Evolutionary conservation across 37 sponge, comb jelly and placozoan genomes (phyloP), one percentile per base, ranked within the genome.

Genomic region (Haliclona indistincta): DNA sequence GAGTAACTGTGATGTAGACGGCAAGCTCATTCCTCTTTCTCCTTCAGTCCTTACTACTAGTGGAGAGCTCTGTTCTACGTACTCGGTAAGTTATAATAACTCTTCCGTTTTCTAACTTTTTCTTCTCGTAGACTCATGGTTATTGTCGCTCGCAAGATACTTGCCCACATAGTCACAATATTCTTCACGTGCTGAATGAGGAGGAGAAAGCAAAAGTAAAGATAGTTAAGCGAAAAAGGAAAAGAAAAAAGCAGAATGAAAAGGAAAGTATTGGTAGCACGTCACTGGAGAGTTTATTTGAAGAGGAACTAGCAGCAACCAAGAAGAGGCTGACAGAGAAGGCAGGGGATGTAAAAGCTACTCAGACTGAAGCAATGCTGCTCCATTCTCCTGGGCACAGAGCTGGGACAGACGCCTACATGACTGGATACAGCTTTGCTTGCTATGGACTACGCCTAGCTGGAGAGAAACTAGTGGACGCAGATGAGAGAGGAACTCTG

Each of bases 381-480:
- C 32, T 32, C 29, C 13, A 47, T 38, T 63, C 82, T n/a, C 56
- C 38, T 40, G 77, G 86, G 15, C 94, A 93, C 60, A 56, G 95
- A 63, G 85, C 95, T 38, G 95, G 95, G 0, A 76, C 90, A 43
- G 95, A 95, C 64, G 95, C 95, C 19, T 95, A 88, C 73, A 91
- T 91, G 92, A 91, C 95, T 29, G 95, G 89, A 0, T 85, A 71
- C 63, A 35, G 34, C 6, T 76, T 94, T 79, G 73, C 54, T 20
- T 43, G 52, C 41, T 86, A 65, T 70, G 65, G 51, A 0, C 29
- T 68, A 22, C 47, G 38, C 45, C 2, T 22, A 39, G 52, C 4
- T 33, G 47, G 56, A 38, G 25, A 63, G 40, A 30, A 40, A 6
- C 34, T 7, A 13, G 15, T 28, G 10, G 13, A 7, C n/a, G 22